phyloP scores from a whole-genome alignment of 2,888 invertebrate genomes.

The Drosophila nigricruria region DNA sequence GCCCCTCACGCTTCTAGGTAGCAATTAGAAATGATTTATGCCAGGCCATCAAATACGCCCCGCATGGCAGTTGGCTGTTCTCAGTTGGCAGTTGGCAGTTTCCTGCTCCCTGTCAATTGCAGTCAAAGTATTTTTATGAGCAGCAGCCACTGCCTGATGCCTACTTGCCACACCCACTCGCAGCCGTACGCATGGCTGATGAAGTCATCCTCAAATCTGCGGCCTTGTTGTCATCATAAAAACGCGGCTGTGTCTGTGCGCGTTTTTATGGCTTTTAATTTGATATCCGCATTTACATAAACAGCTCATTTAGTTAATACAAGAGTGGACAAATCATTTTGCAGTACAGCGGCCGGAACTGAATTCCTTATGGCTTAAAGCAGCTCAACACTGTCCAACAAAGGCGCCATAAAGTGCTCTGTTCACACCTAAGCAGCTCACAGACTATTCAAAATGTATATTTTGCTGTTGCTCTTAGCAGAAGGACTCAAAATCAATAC shows the following conservation, averaged over 20 bases:
- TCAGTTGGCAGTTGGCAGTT: conserved; percentile 3
- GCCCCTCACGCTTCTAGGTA: conserved; percentile 20
- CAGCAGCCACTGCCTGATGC: conserved; percentile 8
- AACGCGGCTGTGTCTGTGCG: conserved; percentile 24
- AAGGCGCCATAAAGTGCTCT: not conserved
- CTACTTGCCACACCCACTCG: not conserved
- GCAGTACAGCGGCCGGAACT: conserved; percentile 7
- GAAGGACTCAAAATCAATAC: conserved; percentile 4
- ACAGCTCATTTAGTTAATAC: conserved; percentile 75
- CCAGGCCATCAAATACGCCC: conserved; percentile 55
- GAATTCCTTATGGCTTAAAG: not conserved
- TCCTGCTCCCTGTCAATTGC: conserved; percentile 50
- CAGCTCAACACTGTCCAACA: conserved; percentile 28
- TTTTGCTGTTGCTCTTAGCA: not conserved
- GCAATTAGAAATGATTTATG: conserved; percentile 77
- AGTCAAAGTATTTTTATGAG: conserved; percentile 63
- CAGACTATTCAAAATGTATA: not conserved
- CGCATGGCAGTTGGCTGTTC: not conserved
- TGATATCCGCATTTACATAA: conserved; percentile 75
- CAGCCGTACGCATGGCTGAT: conserved; percentile 28
- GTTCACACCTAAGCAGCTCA: not conserved
- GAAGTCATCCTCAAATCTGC: conserved; percentile 68
- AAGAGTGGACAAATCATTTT: conserved; percentile 68
- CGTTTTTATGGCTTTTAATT: conserved; percentile 76
- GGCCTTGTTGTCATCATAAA: conserved; percentile 63